phyloP scores from a whole-genome alignment of 2,797 vertebrate genomes.

The Microtus californicus region DNA sequence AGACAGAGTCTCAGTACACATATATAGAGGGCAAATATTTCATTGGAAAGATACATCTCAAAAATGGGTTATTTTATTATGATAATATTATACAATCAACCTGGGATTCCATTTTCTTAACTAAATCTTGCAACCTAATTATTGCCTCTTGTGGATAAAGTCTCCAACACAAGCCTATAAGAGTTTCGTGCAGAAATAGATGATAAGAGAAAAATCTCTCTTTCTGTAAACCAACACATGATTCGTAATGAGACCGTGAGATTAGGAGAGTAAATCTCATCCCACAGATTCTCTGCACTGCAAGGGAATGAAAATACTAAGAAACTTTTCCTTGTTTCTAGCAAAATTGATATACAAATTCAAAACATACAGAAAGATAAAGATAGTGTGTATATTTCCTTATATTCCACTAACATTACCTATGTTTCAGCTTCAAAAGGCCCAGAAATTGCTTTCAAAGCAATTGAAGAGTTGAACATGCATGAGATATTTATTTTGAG shows the following conservation, averaged over 20 bases:
- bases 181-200: neutral
- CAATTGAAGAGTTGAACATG: neutral
- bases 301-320: neutral
- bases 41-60: neutral
- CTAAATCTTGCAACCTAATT: neutral
- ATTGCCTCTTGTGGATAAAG: neutral
- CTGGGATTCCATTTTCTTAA: neutral
- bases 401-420: neutral
- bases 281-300: neutral
- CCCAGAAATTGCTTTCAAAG: neutral
- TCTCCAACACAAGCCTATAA: neutral
- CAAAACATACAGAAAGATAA: neutral
- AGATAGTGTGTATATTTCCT: neutral
- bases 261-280: neutral
- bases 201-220: neutral
- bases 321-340: neutral
- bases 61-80: neutral
- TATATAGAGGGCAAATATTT: neutral
- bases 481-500: neutral
- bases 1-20: neutral
- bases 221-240: neutral
- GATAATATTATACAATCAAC: constrained; percentile 28
- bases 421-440: neutral
- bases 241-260: neutral
- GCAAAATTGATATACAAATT: neutral